Conservation (phyloP, 2,888 invertebrate species). For the Aphidoletes aphidimyza region DNA sequence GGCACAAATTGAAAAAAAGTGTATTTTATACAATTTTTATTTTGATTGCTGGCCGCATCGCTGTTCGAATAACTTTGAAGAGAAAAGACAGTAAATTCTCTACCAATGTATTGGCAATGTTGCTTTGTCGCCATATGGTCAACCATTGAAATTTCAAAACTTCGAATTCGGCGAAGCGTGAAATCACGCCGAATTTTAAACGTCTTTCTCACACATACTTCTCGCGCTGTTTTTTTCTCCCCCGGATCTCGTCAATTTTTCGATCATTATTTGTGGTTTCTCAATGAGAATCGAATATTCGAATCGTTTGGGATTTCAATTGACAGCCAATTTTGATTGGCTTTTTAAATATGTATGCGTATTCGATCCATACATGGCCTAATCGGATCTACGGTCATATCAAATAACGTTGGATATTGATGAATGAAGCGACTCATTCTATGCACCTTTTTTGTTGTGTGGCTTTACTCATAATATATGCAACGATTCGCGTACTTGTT, state of each 20-base stretch:
- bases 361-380: neutral
- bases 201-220: neutral
- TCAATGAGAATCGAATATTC: neutral
- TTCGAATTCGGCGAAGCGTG: conserved; percentile 28
- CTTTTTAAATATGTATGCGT: neutral
- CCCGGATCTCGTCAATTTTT: neutral
- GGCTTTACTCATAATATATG: neutral
- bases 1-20: no score
- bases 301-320: neutral
- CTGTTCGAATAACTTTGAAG: neutral
- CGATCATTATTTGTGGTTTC: conserved; percentile 28
- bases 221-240: neutral
- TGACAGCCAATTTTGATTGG: neutral
- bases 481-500: neutral
- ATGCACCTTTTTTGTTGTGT: neutral
- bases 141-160: neutral
- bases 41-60: neutral
- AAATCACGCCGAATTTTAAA: neutral
- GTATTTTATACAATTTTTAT: neutral
- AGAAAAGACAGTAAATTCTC: no score
- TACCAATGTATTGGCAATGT: neutral
- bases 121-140: conserved; percentile 48
- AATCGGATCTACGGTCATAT: conserved; percentile 18
- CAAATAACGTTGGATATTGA: neutral
- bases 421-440: neutral